Conservation (phyloP, 2,888 invertebrate species). For the Kryphioiulus occultus region DNA sequence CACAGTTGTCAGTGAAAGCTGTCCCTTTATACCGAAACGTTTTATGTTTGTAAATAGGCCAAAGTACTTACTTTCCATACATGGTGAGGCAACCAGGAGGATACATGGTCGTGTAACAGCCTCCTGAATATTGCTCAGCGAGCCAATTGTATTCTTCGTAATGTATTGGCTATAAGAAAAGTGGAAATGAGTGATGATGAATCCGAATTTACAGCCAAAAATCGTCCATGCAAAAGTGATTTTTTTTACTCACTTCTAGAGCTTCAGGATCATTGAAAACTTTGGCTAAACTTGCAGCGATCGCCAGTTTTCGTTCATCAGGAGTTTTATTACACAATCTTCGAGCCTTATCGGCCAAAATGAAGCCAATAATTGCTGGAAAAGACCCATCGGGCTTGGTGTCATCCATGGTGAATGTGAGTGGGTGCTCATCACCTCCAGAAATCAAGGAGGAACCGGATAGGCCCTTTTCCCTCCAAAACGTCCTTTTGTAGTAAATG, state of each 20-base stretch:
- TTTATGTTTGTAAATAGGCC: too few species aligned
- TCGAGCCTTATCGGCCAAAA: slow-evolving; percentile 59
- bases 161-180: slow-evolving; percentile 57
- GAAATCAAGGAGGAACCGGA: slow-evolving; percentile 50
- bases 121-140: slow-evolving; percentile 61
- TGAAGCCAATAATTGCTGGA: slow-evolving; percentile 59
- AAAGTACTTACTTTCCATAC: slow-evolving; percentile 60
- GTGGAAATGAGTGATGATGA: not conserved
- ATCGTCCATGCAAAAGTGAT: not conserved
- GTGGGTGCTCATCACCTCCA: slow-evolving; percentile 57
- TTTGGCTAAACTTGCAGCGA: slow-evolving; percentile 58
- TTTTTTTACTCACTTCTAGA: slow-evolving; percentile 56
- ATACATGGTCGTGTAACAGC: slow-evolving; percentile 60
- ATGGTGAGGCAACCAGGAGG: slow-evolving; percentile 61
- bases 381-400: slow-evolving; percentile 57
- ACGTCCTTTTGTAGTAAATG: slow-evolving; percentile 62
- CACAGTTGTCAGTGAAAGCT: too few species aligned
- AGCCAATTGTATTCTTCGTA: slow-evolving; percentile 61
- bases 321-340: slow-evolving; percentile 55
- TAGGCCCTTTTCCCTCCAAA: slow-evolving; percentile 60
- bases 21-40: too few species aligned
- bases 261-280: slow-evolving; percentile 58
- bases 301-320: slow-evolving; percentile 57
- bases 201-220: not conserved
- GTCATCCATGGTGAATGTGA: slow-evolving; percentile 58